Percentiles rank a stretch among this genome's conserved stretches.
phyloP scores from a whole-genome alignment of 1,140 invertebrate genomes.

The Glomeris maerens region DNA sequence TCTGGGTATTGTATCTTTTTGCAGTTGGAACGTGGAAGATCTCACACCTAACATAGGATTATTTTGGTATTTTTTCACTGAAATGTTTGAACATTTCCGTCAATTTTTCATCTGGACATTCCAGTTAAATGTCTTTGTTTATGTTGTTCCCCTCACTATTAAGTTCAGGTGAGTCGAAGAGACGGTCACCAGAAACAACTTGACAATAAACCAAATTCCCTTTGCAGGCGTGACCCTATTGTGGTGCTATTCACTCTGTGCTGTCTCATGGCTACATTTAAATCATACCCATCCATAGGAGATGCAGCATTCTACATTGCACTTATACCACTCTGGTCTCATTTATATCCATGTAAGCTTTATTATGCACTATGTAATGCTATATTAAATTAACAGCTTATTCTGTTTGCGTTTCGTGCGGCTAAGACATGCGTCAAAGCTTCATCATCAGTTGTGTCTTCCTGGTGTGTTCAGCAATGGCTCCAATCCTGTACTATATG shows the following conservation, averaged over 20 bases:
- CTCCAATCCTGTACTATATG: constrained; percentile 88
- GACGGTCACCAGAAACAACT: background rate
- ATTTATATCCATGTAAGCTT: constrained; percentile 74
- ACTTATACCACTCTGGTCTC: constrained; percentile 78
- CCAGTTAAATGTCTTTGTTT: constrained; percentile 89
- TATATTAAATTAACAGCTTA: constrained; percentile 6
- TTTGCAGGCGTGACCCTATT: constrained; percentile 55
- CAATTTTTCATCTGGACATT: constrained; percentile 89
- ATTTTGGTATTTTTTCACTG: constrained; percentile 99
- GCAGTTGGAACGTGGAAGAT: constrained; percentile 70
- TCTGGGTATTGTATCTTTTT: too few species aligned
- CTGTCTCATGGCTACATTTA: constrained; percentile 77
- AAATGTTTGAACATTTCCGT: constrained; percentile 99
- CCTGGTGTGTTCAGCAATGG: constrained; percentile 71
- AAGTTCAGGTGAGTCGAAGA: constrained; percentile 54
- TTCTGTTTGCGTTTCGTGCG: background rate
- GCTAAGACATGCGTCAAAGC: constrained; percentile 55
- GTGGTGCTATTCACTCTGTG: constrained; percentile 70
- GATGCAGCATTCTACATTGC: constrained; percentile 87
- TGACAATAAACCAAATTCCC: constrained; percentile 6
- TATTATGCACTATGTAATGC: background rate
- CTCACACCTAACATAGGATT: constrained; percentile 91
- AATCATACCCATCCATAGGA: constrained; percentile 89
- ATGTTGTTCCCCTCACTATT: constrained; percentile 73
- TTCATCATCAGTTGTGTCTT: constrained; percentile 83